phyloP scores from a whole-genome alignment of 1,140 invertebrate genomes.

The Conus betulinus region DNA sequence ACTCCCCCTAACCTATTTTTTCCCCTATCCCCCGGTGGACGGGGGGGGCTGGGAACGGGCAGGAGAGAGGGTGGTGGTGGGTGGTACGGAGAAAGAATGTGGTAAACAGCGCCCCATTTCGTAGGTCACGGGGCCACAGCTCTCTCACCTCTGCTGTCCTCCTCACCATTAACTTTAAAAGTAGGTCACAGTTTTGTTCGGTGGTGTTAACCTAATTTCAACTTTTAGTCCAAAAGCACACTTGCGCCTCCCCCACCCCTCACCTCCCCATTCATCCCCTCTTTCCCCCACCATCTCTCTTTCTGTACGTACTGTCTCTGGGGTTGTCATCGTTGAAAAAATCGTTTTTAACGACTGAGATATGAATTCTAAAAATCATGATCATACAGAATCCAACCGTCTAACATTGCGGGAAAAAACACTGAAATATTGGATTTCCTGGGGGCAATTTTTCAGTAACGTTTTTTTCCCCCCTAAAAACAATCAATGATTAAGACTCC shows the following conservation, averaged over 20 bases:
- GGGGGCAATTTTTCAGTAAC: too few species aligned
- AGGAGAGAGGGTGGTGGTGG: too few species aligned
- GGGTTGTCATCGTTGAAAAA: too few species aligned
- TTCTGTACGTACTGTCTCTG: too few species aligned
- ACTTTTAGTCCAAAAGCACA: not conserved
- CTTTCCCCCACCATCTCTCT: not conserved
- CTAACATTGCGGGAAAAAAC: too few species aligned
- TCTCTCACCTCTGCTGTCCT: not conserved
- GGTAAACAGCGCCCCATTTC: conserved; percentile 1
- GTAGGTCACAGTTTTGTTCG: not conserved
- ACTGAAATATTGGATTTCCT: too few species aligned
- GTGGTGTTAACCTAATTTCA: not conserved
- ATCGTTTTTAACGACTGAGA: too few species aligned
- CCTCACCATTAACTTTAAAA: not conserved
- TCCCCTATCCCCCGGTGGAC: not conserved
- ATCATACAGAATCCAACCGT: too few species aligned
- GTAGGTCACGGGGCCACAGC: not conserved
- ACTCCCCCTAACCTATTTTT: conserved; percentile 8
- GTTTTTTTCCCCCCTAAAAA: too few species aligned
- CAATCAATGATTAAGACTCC: too few species aligned
- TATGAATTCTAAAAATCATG: too few species aligned
- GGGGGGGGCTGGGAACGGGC: not conserved
- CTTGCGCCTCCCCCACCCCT: not conserved
- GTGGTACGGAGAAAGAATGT: not conserved
- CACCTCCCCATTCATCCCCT: not conserved